A percentile compares a stretch with the other conserved stretches of the same genome.
Evolutionary conservation across 2,113 vertebrate genomes (phyloP).

Genomic region (Hippoglossus stenolepis): DNA sequence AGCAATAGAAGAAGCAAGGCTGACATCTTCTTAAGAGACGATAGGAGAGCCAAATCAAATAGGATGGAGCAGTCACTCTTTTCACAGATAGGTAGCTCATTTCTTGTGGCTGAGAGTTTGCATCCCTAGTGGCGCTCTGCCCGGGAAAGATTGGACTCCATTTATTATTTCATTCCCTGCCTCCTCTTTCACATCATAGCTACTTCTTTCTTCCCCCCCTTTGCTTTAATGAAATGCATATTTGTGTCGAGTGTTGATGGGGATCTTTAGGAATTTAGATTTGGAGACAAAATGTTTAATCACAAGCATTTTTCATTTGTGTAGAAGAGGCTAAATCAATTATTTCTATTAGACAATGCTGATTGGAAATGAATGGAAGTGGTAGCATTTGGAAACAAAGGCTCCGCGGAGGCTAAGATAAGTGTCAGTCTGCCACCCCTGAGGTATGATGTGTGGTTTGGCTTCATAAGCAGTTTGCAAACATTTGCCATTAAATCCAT

Average conservation of each 20-base stretch:
- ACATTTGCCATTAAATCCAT: conserved; percentile 58
- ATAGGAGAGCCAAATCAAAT: conserved; percentile 86
- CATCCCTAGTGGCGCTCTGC: conserved; percentile 87
- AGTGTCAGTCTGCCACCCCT: conserved; percentile 72
- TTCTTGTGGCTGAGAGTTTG: conserved; percentile 83
- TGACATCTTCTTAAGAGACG: conserved; percentile 91
- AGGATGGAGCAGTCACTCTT: conserved; percentile 87
- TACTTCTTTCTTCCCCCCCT: conserved; percentile 52
- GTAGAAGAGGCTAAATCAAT: conserved; percentile 81
- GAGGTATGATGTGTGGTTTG: conserved; percentile 75
- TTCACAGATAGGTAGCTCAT: conserved; percentile 87
- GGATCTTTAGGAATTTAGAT: conserved; percentile 92
- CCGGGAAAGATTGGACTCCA: conserved; percentile 91
- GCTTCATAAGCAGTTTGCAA: conserved; percentile 76
- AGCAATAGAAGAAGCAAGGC: conserved; percentile 87
- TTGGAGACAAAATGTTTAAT: conserved; percentile 95
- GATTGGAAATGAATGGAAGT: conserved; percentile 84
- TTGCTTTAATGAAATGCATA: conserved; percentile 90
- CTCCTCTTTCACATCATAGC: conserved; percentile 75
- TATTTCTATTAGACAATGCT: conserved; percentile 85
- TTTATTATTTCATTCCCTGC: conserved; percentile 90
- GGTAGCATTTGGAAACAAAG: conserved; percentile 80
- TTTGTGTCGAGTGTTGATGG: conserved; percentile 89
- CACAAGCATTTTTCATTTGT: conserved; percentile 85
- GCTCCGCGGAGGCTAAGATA: conserved; percentile 71